Evolutionary conservation across 2,888 invertebrate genomes (phyloP).

Genomic region (Esperia sulphurella): DNA sequence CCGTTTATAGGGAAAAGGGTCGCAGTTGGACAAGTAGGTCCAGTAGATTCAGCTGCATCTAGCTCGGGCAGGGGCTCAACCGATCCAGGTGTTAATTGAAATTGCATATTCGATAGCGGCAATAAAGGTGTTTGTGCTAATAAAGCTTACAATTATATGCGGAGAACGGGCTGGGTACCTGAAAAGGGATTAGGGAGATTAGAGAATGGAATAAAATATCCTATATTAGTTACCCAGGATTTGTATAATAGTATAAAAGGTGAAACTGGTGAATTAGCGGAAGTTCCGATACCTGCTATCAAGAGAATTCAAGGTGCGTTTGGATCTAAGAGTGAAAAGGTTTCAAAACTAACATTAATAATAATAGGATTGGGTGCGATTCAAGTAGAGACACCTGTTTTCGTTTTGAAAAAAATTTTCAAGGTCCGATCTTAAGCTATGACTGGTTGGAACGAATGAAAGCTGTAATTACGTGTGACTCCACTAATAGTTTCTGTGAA

Average conservation of each 20-base stretch:
- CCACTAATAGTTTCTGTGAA: no score
- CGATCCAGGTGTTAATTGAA: no score
- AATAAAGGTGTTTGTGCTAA: no score
- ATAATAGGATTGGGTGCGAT: neutral
- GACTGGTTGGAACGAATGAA: slow-evolving; percentile 12
- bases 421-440: slow-evolving; percentile 10
- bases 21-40: no score
- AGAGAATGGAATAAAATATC: neutral
- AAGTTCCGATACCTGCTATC: slow-evolving; percentile 8
- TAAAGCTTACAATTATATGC: no score
- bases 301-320: slow-evolving; percentile 14
- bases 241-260: neutral
- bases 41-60: no score
- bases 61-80: no score
- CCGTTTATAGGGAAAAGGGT: no score
- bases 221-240: slow-evolving; percentile 8
- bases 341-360: slow-evolving; percentile 5
- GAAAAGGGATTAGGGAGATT: neutral
- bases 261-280: neutral
- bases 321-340: slow-evolving; percentile 13
- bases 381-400: neutral
- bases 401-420: slow-evolving; percentile 7
- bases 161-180: no score
- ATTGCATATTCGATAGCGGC: no score
- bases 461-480: neutral